phyloP scores from a whole-genome alignment of 2,113 vertebrate species.

The Lathamus discolor region DNA sequence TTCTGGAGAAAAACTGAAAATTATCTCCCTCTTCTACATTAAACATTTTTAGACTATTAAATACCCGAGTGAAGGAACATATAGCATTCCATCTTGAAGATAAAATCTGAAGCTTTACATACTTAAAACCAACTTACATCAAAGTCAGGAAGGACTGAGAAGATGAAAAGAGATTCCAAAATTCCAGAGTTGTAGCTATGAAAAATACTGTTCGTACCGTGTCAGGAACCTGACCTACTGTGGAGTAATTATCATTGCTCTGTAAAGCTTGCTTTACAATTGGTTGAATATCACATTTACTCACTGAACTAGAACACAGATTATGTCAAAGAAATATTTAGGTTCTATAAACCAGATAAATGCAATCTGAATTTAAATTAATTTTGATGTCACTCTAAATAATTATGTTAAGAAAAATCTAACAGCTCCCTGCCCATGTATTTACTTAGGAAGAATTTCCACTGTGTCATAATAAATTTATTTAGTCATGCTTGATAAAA shows the following conservation, averaged over 20 bases:
- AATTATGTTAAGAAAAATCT: slow-evolving; percentile 20
- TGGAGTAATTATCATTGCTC: not conserved
- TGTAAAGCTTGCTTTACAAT: slow-evolving; percentile 38
- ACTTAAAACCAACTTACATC: not conserved
- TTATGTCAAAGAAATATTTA: slow-evolving; percentile 12
- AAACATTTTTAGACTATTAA: not conserved
- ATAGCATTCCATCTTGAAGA: not conserved
- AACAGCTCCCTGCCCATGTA: slow-evolving; percentile 34
- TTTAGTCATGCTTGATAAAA: slow-evolving; percentile 32
- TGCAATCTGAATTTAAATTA: slow-evolving; percentile 19
- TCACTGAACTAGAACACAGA: slow-evolving; percentile 43
- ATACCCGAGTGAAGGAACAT: not conserved
- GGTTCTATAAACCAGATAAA: slow-evolving; percentile 15
- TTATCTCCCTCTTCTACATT: not conserved
- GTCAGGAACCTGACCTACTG: slow-evolving; percentile 2
- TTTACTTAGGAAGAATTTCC: slow-evolving; percentile 36
- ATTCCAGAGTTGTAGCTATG: not conserved
- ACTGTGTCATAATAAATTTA: not conserved
- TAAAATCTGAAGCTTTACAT: not conserved
- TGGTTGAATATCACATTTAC: not conserved
- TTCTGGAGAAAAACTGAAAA: not conserved
- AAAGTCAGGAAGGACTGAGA: slow-evolving; percentile 24
- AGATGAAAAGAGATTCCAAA: slow-evolving; percentile 29
- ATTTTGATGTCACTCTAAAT: not conserved
- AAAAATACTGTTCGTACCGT: not conserved